These are phyloP conservation scores for Apantesis nais DNA, from an alignment of 2,888 invertebrate genomes.

Conservation along the genomic window DNA sequence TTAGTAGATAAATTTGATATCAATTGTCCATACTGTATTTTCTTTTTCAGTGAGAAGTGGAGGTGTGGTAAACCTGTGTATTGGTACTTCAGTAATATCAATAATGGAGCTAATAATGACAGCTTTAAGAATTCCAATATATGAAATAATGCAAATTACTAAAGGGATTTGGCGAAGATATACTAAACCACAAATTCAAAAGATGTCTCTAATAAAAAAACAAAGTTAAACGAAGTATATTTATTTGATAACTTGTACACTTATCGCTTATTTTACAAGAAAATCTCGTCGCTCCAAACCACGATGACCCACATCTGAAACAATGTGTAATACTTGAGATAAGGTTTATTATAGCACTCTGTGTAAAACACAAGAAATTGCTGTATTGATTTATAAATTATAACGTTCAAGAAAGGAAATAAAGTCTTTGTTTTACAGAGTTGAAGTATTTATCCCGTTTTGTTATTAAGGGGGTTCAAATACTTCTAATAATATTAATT, in stretches of 20 bases:
- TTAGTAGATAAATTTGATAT: too few relatives aligned
- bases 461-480: background rate
- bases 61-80: slow-evolving; percentile 73
- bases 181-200: slow-evolving; percentile 35
- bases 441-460: background rate
- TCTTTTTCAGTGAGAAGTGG: slow-evolving; percentile 70
- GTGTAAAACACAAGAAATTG: background rate
- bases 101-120: slow-evolving; percentile 67
- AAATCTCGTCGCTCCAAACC: background rate
- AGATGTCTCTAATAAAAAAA: slow-evolving; percentile 43
- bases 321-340: slow-evolving; percentile 4
- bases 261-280: background rate
- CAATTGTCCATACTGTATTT: background rate
- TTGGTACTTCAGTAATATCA: slow-evolving; percentile 75
- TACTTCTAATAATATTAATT: background rate
- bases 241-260: slow-evolving; percentile 12
- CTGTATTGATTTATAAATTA: background rate
- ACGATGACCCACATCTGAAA: slow-evolving; percentile 9
- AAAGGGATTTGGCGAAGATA: slow-evolving; percentile 43
- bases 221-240: slow-evolving; percentile 33
- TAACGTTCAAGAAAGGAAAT: background rate
- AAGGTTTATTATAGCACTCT: background rate
- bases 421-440: background rate
- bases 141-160: slow-evolving; percentile 46
- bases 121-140: slow-evolving; percentile 54